A percentile compares a stretch with the other conserved stretches of the same genome.
Conservation (phyloP, 2,113 vertebrate species). For the Pao palembangensis region DNA sequence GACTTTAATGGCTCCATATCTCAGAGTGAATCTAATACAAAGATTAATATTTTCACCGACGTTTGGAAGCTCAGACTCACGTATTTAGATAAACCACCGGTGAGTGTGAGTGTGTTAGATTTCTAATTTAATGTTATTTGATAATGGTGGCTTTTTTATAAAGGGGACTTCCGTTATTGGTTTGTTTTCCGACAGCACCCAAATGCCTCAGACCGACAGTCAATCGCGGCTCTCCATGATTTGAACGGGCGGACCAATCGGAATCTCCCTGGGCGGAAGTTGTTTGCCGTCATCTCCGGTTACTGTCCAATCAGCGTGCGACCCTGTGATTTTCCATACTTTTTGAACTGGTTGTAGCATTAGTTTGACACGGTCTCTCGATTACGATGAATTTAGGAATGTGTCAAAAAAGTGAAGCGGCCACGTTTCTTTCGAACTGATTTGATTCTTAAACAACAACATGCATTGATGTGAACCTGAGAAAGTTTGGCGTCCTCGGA, state of each 20-base stretch:
- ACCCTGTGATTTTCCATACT: constrained; percentile 41
- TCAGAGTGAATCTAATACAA: too few species aligned
- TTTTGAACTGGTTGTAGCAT: constrained; percentile 70
- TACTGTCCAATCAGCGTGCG: constrained; percentile 62
- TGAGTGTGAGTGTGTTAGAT: too few species aligned
- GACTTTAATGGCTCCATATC: too few species aligned
- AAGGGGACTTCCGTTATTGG: too few species aligned
- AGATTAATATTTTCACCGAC: too few species aligned
- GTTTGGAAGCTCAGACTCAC: too few species aligned
- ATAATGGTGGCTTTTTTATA: too few species aligned
- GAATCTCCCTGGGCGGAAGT: constrained; percentile 6
- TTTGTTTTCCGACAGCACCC: neutral
- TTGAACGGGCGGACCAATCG: constrained; percentile 76
- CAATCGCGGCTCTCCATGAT: constrained; percentile 37
- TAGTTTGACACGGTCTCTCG: neutral
- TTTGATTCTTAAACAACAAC: neutral
- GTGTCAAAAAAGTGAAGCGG: constrained; percentile 38
- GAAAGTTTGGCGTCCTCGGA: neutral
- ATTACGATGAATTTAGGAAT: neutral
- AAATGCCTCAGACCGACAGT: neutral
- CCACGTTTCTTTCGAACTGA: neutral
- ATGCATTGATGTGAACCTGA: constrained; percentile 19
- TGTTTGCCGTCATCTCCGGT: neutral
- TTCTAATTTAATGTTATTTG: too few species aligned
- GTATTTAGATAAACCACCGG: too few species aligned